Evolutionary conservation across 2,888 invertebrate species (phyloP).

Genomic region (Drosophila hamatofila): DNA sequence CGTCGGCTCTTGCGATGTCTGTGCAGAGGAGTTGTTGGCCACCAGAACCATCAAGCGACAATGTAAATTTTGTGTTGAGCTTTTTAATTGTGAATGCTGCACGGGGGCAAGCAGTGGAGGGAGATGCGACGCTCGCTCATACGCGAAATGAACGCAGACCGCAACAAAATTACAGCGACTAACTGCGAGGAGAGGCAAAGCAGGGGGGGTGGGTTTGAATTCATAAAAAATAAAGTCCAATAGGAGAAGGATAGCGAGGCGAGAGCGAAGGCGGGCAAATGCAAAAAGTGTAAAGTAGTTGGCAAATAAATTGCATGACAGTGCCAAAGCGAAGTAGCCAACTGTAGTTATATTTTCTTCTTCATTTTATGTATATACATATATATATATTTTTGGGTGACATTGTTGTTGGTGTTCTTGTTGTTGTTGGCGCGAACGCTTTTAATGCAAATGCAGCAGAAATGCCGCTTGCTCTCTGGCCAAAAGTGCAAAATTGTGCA

Average conservation of each 20-base stretch:
- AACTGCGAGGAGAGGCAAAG: background rate
- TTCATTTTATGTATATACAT: background rate
- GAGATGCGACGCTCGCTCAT: constrained; percentile 58
- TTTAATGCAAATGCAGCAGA: constrained; percentile 80
- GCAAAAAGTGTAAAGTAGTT: constrained; percentile 71
- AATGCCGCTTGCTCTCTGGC: constrained; percentile 53
- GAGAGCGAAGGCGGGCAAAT: constrained; percentile 31
- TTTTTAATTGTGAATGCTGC: constrained; percentile 77
- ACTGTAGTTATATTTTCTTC: constrained; percentile 26
- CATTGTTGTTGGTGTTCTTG: constrained; percentile 21
- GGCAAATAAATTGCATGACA: constrained; percentile 76
- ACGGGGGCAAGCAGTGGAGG: background rate
- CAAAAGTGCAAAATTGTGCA: constrained; percentile 82
- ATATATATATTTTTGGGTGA: constrained; percentile 14
- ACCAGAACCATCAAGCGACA: constrained; percentile 71
- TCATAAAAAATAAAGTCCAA: constrained; percentile 64
- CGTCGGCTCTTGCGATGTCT: constrained; percentile 12
- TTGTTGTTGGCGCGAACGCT: constrained; percentile 38
- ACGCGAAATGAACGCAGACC: constrained; percentile 76
- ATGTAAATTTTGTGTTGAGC: constrained; percentile 81
- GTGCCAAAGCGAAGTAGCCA: constrained; percentile 61
- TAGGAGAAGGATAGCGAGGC: constrained; percentile 53
- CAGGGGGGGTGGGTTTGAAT: constrained; percentile 8
- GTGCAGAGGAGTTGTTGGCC: constrained; percentile 44
- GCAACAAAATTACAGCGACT: constrained; percentile 64